Percentiles rank a stretch among this genome's conserved stretches.
phyloP scores from a whole-genome alignment of 1,140 invertebrate genomes.

The Drosophila quadrilineata region DNA sequence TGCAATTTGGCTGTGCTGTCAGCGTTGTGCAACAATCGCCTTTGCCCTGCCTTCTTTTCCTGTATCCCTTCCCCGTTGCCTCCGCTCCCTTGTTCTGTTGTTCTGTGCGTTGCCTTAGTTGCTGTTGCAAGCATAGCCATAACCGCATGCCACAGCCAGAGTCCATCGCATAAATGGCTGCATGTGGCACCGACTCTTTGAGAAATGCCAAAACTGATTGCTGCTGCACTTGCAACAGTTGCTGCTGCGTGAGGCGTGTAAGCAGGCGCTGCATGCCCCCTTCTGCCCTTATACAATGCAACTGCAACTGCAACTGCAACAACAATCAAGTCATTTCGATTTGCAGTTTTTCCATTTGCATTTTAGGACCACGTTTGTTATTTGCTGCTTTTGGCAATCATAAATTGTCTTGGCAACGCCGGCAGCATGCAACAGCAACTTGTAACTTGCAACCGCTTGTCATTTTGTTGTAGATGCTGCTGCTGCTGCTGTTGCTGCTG shows the following conservation, averaged over 20 bases:
- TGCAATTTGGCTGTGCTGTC: conserved; percentile 30
- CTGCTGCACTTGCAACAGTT: conserved; percentile 25
- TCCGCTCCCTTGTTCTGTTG: too few relatives aligned
- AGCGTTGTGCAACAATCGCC: background rate
- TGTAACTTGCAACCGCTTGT: conserved; percentile 37
- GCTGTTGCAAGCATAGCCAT: background rate
- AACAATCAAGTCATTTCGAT: too few relatives aligned
- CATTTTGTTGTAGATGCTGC: conserved; percentile 39
- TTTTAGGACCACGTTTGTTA: too few relatives aligned
- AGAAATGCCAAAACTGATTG: conserved; percentile 39
- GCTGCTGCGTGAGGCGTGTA: background rate
- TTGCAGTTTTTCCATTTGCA: conserved; percentile 11
- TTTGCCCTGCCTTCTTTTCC: background rate
- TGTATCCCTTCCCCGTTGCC: background rate
- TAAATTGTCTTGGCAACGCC: conserved; percentile 22
- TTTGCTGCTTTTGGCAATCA: conserved; percentile 29
- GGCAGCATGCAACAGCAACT: conserved; percentile 14
- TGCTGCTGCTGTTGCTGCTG: too few relatives aligned
- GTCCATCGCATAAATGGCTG: conserved; percentile 8
- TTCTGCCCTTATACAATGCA: background rate
- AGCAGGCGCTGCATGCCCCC: background rate
- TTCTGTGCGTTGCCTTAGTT: too few relatives aligned
- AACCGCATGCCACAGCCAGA: conserved; percentile 8
- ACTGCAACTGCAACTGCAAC: too few relatives aligned
- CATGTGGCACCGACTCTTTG: conserved; percentile 34